Conservation (phyloP, 2,888 invertebrate genomes). For the Pseudeuparius sepicola region DNA sequence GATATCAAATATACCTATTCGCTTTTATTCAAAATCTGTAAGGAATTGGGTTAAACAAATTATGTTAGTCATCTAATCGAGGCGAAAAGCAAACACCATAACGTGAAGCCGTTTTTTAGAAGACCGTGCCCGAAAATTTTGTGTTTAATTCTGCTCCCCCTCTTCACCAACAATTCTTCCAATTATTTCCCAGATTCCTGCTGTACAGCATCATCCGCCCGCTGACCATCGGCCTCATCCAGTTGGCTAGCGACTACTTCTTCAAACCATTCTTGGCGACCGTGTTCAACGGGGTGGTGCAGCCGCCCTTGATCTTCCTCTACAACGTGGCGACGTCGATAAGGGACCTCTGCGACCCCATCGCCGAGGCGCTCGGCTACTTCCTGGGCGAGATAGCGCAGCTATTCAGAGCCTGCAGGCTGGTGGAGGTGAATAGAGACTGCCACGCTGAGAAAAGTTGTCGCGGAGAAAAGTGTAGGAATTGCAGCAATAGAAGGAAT, state of each 20-base stretch:
- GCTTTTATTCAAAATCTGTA: too few species aligned
- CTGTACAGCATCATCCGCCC: slow-evolving; percentile 50
- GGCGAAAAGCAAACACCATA: too few species aligned
- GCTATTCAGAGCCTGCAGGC: slow-evolving; percentile 39
- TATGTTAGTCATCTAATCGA: too few species aligned
- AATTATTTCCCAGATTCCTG: slow-evolving; percentile 40
- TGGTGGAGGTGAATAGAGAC: slow-evolving; percentile 39
- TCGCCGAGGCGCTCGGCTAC: slow-evolving; percentile 47
- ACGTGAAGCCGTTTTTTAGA: too few species aligned
- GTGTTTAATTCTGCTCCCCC: too few species aligned
- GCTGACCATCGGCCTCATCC: slow-evolving; percentile 49
- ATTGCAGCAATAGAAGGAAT: too few species aligned
- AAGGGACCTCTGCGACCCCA: slow-evolving; percentile 51
- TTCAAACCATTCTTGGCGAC: slow-evolving; percentile 56
- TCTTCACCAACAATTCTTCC: too few species aligned
- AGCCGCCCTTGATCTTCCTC: slow-evolving; percentile 55
- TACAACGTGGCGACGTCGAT: slow-evolving; percentile 52
- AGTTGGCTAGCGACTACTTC: slow-evolving; percentile 55
- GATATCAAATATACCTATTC: too few species aligned
- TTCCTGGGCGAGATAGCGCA: slow-evolving; percentile 41
- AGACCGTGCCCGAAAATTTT: too few species aligned
- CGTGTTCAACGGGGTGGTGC: slow-evolving; percentile 53
- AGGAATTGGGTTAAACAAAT: too few species aligned
- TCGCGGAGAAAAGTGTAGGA: neutral
- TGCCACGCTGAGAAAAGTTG: too few species aligned